These are phyloP conservation scores for Drosophila baimaii DNA, from an alignment of 1,140 invertebrate species.

Conservation along the genomic window DNA sequence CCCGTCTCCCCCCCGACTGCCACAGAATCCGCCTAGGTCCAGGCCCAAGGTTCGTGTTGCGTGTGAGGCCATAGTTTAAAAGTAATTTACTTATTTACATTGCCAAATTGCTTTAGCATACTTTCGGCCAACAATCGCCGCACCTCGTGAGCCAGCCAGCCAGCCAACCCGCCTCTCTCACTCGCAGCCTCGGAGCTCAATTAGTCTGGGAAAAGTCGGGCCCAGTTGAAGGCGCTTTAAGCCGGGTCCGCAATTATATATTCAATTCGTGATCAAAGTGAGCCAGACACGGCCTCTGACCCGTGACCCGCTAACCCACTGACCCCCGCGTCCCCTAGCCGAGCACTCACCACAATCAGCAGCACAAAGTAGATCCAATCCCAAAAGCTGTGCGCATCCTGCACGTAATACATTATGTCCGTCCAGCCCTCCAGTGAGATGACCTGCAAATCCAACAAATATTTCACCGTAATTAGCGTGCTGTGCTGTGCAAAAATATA, in stretches of 20 bases:
- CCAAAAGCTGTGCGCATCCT: constrained; percentile 99
- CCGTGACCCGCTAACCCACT: constrained; percentile 24
- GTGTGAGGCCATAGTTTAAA: constrained; percentile 58
- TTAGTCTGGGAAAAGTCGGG: constrained; percentile 14
- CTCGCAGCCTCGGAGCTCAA: constrained; percentile 22
- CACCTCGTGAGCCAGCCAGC: no score
- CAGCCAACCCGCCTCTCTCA: neutral
- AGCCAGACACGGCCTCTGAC: constrained; percentile 16
- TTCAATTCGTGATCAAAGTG: constrained; percentile 60
- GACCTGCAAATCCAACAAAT: constrained; percentile 86
- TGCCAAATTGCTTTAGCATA: constrained; percentile 65
- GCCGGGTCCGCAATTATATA: constrained; percentile 46
- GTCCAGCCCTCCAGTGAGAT: constrained; percentile 97
- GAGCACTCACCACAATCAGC: constrained; percentile 97
- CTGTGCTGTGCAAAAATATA: constrained; percentile 20
- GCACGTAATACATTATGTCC: constrained; percentile 97
- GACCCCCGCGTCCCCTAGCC: neutral
- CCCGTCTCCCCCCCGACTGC: neutral
- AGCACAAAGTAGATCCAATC: constrained; percentile 99
- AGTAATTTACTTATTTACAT: constrained; percentile 77
- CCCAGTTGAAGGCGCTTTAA: constrained; percentile 6
- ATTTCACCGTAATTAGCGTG: constrained; percentile 58
- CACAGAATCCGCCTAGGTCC: neutral
- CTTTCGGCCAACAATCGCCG: constrained; percentile 10
- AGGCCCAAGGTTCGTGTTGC: constrained; percentile 5